phyloP scores from a whole-genome alignment of 2,888 invertebrate species.

The Epinotia ramella region DNA sequence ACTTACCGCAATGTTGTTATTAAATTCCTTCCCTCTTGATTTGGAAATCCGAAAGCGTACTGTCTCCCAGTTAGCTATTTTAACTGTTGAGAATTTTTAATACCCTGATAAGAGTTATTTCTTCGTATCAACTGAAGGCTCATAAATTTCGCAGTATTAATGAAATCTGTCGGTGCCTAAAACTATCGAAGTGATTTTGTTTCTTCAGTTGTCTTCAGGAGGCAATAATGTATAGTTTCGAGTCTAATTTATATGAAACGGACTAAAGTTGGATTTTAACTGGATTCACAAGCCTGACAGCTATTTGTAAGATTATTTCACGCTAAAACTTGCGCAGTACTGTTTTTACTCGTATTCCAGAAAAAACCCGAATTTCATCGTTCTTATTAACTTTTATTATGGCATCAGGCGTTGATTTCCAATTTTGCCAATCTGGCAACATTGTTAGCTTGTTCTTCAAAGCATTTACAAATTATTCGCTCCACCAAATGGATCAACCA shows the following conservation, averaged over 20 bases:
- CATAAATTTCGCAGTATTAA: not conserved
- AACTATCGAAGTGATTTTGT: not conserved
- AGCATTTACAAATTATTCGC: no score
- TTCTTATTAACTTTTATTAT: no score
- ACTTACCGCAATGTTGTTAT: not conserved
- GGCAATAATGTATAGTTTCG: not conserved
- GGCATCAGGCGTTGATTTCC: no score
- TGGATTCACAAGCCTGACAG: conserved; percentile 12
- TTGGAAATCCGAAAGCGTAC: not conserved
- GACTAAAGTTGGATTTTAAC: conserved; percentile 5
- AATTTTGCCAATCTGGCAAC: no score
- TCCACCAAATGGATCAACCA: no score
- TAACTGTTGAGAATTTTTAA: not conserved
- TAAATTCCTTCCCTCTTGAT: not conserved
- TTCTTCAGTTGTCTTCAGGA: not conserved
- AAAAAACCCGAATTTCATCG: no score
- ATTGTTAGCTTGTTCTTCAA: no score
- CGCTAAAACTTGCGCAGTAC: not conserved
- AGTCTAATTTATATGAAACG: conserved; percentile 1
- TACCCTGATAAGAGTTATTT: not conserved
- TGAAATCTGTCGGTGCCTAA: not conserved
- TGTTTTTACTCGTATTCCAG: not conserved
- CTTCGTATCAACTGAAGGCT: conserved; percentile 2
- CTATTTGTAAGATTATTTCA: not conserved
- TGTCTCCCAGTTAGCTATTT: not conserved